phyloP scores from a whole-genome alignment of 2,888 invertebrate genomes.

The Pecten maximus region DNA sequence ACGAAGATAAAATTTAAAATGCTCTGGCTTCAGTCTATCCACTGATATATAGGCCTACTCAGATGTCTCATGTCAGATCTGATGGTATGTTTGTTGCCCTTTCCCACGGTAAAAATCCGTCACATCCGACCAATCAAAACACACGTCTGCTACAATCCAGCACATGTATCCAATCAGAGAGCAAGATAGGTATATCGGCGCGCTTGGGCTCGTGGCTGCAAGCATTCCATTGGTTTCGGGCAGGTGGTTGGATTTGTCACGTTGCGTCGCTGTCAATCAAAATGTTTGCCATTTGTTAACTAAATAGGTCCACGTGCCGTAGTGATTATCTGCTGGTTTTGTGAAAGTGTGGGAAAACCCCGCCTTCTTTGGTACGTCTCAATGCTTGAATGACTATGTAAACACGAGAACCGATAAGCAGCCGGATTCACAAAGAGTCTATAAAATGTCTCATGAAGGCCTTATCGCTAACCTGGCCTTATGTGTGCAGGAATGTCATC shows the following conservation, averaged over 20 bases:
- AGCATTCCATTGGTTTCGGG: constrained; percentile 62
- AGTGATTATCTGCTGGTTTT: constrained; percentile 65
- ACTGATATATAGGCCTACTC: constrained; percentile 65
- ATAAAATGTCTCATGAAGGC: constrained; percentile 56
- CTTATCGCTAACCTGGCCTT: constrained; percentile 54
- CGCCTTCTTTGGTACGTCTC: constrained; percentile 61
- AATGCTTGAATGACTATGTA: constrained; percentile 53
- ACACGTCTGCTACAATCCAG: constrained; percentile 67
- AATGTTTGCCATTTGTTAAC: constrained; percentile 58
- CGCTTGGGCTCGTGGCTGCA: constrained; percentile 66
- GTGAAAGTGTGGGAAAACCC: constrained; percentile 78
- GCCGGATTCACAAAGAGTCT: constrained; percentile 50
- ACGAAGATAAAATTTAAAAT: constrained; percentile 22
- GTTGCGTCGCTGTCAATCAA: constrained; percentile 69
- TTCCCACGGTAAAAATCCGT: constrained; percentile 77
- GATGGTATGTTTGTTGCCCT: constrained; percentile 69
- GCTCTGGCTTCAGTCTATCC: constrained; percentile 39
- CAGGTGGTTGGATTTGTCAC: constrained; percentile 58
- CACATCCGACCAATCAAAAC: constrained; percentile 71
- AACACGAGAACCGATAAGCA: constrained; percentile 54
- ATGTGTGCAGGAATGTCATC: constrained; percentile 54
- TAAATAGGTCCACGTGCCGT: constrained; percentile 69
- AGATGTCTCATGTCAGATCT: constrained; percentile 71
- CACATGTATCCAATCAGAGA: constrained; percentile 71
- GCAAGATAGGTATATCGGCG: constrained; percentile 51